A percentile compares a stretch with the other conserved stretches of the same genome.
Evolutionary conservation across 2,113 vertebrate species (phyloP).

Genomic region (Oncorhynchus gorbuscha): DNA sequence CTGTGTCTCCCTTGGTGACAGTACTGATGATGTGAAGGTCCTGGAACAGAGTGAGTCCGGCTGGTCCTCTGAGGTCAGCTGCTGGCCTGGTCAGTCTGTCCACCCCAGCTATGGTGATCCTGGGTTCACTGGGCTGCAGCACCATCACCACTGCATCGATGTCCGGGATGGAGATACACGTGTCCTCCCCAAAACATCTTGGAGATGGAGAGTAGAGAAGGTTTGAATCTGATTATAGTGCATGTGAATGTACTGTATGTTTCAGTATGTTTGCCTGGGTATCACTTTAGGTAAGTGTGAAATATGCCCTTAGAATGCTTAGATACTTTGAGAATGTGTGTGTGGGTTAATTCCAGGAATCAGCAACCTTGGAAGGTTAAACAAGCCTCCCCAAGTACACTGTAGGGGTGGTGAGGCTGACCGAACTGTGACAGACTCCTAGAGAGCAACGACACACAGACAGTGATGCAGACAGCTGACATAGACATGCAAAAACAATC

Average conservation of each 20-base stretch:
- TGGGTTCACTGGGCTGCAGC: constrained; percentile 89
- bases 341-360: neutral
- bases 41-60: constrained; percentile 82
- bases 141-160: constrained; percentile 93
- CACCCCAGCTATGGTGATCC: constrained; percentile 88
- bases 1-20: constrained; percentile 76
- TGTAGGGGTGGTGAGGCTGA: constrained; percentile 7
- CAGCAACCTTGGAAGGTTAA: neutral
- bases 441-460: neutral
- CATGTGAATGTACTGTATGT: neutral
- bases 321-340: neutral
- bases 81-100: constrained; percentile 84
- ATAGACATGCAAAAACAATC: constrained; percentile 6
- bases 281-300: too few species aligned
- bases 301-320: too few species aligned
- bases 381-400: neutral
- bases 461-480: constrained; percentile 21
- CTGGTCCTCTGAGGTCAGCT: constrained; percentile 77
- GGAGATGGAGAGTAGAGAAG: neutral
- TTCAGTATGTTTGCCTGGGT: neutral
- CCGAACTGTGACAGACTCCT: neutral
- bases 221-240: too few species aligned
- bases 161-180: constrained; percentile 90
- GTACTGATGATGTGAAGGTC: constrained; percentile 92
- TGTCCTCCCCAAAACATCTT: constrained; percentile 97